Evolutionary conservation across 2,888 invertebrate species (phyloP), one percentile per base, ranked within the genome.

Genomic region (Ischnura elegans): DNA sequence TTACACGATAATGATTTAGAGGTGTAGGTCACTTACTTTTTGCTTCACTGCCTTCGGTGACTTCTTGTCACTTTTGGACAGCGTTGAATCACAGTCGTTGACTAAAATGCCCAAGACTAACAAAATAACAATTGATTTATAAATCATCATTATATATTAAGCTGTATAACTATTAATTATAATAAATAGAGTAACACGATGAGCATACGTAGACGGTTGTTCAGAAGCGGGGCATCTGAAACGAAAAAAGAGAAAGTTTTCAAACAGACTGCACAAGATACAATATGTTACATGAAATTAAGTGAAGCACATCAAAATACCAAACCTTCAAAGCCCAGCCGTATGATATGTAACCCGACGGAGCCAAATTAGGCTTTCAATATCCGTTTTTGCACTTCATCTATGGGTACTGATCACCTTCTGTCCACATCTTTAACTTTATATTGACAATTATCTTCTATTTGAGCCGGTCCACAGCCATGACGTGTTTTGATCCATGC

Each of bases 21-120:
- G n/a, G n/a, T 76, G 2, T 25, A 1, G 25, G 6, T n/a, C n/a
- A 0, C 36, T 95, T 25, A 95, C 87, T 94, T 95, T 95, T 0
- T 95, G 93, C 61, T 95, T 95, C 66, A 95, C 95, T 36, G 94
- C 93, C 36, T 95, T 94, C 93, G 94, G 86, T 94, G 95, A 95
- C 93, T 94, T 94, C 93, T 95, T 95, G 93, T 95, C 95, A 87
- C 94, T 94, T 93, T 94, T 94, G 21, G 94, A 94, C 84, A 95
- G 87, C 25, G 95, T 95, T 43, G 66, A 55, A 90, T 90, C 90
- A 61, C 90, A 61, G 61, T 66, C 25, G 90, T 90, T 42, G 8
- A 51, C 42, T 42, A 90, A 43, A 36, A 61, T 25, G 36, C n/a
- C 36, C 25, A 55, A 61, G 5, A 61, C 90, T 13, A 90, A 61